Evolutionary conservation across 2,888 invertebrate species (phyloP).

Genomic region (Phyllotreta cruciferae): DNA sequence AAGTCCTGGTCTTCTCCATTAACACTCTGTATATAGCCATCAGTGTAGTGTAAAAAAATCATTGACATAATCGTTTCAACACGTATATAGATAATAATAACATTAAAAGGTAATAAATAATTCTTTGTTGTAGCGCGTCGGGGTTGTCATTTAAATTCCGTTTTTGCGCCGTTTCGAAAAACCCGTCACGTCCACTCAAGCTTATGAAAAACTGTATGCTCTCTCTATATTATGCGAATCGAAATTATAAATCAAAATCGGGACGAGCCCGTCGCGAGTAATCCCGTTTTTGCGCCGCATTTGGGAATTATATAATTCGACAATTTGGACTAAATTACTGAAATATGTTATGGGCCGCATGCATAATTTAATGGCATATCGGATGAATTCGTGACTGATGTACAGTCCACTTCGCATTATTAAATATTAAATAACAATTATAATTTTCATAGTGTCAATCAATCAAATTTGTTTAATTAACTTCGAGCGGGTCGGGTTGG

Average conservation of each 20-base stretch:
- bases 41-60: no score
- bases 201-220: constrained; percentile 33
- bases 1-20: no score
- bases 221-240: constrained; percentile 17
- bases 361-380: constrained; percentile 46
- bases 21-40: no score
- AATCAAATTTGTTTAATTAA: constrained; percentile 42
- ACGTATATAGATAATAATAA: constrained; percentile 11
- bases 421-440: constrained; percentile 56
- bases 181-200: constrained; percentile 25
- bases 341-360: constrained; percentile 43
- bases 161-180: constrained; percentile 14
- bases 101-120: constrained; percentile 13
- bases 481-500: constrained; percentile 26
- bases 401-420: constrained; percentile 52
- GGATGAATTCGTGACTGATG: constrained; percentile 51
- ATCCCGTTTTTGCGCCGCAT: constrained; percentile 32
- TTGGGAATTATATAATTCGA: constrained; percentile 41
- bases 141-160: constrained; percentile 21
- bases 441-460: constrained; percentile 53
- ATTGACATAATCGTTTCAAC: constrained; percentile 8
- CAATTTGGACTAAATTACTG: constrained; percentile 42
- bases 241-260: constrained; percentile 37
- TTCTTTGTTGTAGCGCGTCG: constrained; percentile 1
- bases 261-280: constrained; percentile 35